These are phyloP conservation scores for Aurelia aurita complex sp. Pacific DNA, from an alignment of 30 jellyfish, hydroid and myxozoan species.

Conservation along the genomic window DNA sequence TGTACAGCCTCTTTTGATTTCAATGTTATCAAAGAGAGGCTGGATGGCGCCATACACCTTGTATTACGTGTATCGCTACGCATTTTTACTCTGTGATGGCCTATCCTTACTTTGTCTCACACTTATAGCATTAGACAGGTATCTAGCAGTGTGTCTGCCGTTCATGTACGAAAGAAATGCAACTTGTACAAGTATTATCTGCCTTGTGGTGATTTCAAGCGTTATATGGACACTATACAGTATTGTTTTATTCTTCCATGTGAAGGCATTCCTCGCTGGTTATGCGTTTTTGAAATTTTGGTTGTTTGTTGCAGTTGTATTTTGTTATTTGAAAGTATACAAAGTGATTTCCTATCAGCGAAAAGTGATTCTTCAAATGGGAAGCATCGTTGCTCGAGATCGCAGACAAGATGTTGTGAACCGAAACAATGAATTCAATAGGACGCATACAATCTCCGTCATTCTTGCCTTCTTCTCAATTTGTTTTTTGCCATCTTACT, in stretches of 20 bases:
- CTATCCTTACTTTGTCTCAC: constrained; percentile 2
- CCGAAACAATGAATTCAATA: neutral
- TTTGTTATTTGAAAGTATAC: constrained; percentile 21
- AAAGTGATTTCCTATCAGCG: neutral
- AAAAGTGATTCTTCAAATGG: neutral
- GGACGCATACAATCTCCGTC: constrained; percentile 16
- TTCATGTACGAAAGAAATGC: constrained; percentile 1
- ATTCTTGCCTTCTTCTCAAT: constrained; percentile 4
- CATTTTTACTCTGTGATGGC: constrained; percentile 23
- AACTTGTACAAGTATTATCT: neutral
- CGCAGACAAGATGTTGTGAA: neutral
- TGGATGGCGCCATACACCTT: neutral
- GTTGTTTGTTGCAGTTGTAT: neutral
- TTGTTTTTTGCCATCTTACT: constrained; percentile 13
- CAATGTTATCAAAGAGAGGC: neutral
- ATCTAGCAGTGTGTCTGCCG: constrained; percentile 14
- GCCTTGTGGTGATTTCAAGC: neutral
- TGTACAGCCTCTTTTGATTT: constrained; percentile 5
- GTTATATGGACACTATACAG: constrained; percentile 7
- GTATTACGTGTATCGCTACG: neutral
- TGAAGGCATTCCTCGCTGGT: neutral
- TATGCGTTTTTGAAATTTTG: neutral
- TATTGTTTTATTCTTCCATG: neutral
- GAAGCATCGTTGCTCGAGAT: neutral
- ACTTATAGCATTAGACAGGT: constrained; percentile 22